These are phyloP conservation scores for Esox masquinongy DNA, from an alignment of 2,797 vertebrate genomes.

Conservation along the genomic window DNA sequence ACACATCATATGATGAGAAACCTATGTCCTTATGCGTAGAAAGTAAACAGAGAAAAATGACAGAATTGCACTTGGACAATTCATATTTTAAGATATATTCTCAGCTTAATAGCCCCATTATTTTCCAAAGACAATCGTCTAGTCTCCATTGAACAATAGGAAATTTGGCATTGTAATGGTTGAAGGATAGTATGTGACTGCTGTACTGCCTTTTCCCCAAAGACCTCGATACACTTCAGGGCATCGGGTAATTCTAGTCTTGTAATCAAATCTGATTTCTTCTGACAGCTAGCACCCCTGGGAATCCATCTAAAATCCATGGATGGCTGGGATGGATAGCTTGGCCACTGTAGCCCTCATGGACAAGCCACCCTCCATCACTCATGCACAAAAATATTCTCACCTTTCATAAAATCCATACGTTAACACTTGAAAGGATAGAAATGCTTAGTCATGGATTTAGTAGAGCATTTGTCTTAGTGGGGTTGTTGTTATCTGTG, in stretches of 20 bases:
- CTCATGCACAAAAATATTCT: conserved; percentile 32
- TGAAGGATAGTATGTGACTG: background rate
- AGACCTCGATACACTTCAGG: background rate
- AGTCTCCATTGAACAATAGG: background rate
- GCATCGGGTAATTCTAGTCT: background rate
- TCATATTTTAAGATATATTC: background rate
- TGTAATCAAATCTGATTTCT: conserved; percentile 7
- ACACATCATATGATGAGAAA: background rate
- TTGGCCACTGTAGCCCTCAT: background rate
- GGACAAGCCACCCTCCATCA: conserved; percentile 17
- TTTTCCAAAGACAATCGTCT: background rate
- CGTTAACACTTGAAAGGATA: background rate
- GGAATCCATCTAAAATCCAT: background rate
- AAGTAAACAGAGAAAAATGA: background rate
- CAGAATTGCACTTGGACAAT: background rate
- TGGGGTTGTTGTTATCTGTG: conserved; percentile 8
- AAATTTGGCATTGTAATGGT: background rate
- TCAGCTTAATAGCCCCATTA: background rate
- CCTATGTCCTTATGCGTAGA: background rate
- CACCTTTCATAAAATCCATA: background rate
- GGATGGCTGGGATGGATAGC: background rate
- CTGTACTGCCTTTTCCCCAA: background rate
- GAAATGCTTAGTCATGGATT: background rate
- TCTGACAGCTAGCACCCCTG: conserved; percentile 2
- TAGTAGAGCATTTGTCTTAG: conserved; percentile 10